Evolutionary conservation across 2,113 vertebrate genomes (phyloP).

Genomic region (Pelodiscus sinensis): DNA sequence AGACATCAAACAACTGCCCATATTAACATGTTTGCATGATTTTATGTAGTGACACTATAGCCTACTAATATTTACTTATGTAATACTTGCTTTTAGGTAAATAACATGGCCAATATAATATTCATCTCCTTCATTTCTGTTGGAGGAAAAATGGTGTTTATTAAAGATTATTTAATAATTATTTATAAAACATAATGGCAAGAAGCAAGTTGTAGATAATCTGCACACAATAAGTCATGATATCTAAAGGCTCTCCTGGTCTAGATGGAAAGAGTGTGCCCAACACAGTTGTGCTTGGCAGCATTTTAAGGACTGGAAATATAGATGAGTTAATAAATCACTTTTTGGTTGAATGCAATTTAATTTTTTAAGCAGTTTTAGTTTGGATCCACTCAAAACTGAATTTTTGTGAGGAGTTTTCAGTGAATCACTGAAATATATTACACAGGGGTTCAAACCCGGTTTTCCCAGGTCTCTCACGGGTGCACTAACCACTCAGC

Average conservation of each 20-base stretch:
- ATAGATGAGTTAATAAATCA: background rate
- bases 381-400: background rate
- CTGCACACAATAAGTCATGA: background rate
- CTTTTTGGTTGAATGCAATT: background rate
- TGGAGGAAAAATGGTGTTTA: background rate
- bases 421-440: background rate
- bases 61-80: background rate
- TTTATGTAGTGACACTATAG: background rate
- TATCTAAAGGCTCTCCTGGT: background rate
- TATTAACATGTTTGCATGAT: conserved; percentile 3
- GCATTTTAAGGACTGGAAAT: conserved; percentile 34
- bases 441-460: background rate
- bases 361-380: background rate
- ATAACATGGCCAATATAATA: background rate
- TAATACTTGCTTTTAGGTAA: background rate
- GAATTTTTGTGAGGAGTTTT: background rate
- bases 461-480: background rate
- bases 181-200: accelerated
- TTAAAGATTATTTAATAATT: background rate
- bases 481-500: background rate
- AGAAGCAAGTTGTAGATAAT: background rate
- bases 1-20: conserved; percentile 29
- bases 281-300: conserved; percentile 42
- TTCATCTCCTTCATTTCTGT: background rate
- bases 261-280: background rate